phyloP scores from a whole-genome alignment of 2,888 invertebrate species.

The Cantharis rustica region DNA sequence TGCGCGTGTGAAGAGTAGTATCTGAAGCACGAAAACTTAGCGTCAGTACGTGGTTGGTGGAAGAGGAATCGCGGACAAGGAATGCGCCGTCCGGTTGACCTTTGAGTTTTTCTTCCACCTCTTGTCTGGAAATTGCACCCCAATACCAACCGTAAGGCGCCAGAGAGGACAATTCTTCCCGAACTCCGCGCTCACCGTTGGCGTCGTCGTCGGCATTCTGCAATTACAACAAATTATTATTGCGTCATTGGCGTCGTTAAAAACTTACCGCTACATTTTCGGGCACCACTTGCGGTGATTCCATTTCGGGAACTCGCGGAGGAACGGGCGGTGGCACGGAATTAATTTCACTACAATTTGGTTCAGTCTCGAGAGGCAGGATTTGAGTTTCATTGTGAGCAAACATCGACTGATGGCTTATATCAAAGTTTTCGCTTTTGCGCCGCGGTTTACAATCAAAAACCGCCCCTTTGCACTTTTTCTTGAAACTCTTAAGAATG shows the following conservation, averaged over 20 bases:
- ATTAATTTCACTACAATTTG: background rate
- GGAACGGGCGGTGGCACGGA: constrained; percentile 26
- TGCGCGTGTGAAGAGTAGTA: constrained; percentile 71
- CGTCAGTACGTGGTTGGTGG: constrained; percentile 71
- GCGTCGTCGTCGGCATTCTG: background rate
- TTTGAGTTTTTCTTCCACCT: constrained; percentile 71
- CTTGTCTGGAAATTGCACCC: constrained; percentile 75
- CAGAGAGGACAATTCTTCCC: constrained; percentile 48
- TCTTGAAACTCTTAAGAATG: constrained; percentile 30
- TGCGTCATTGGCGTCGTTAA: background rate
- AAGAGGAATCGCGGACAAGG: constrained; percentile 78
- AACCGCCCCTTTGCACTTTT: constrained; percentile 29
- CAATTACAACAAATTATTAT: background rate
- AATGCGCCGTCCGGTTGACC: constrained; percentile 77
- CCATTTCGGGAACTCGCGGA: constrained; percentile 9
- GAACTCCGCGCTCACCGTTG: constrained; percentile 29
- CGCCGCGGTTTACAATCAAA: constrained; percentile 27
- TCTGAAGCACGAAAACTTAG: constrained; percentile 67
- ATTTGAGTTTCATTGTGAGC: background rate
- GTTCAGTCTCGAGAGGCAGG: background rate
- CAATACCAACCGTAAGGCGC: constrained; percentile 76
- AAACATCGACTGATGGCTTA: background rate
- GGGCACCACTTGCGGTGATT: background rate
- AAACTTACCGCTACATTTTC: background rate
- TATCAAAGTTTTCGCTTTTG: background rate